phyloP scores from a whole-genome alignment of 2,113 vertebrate genomes.

The Naja naja region DNA sequence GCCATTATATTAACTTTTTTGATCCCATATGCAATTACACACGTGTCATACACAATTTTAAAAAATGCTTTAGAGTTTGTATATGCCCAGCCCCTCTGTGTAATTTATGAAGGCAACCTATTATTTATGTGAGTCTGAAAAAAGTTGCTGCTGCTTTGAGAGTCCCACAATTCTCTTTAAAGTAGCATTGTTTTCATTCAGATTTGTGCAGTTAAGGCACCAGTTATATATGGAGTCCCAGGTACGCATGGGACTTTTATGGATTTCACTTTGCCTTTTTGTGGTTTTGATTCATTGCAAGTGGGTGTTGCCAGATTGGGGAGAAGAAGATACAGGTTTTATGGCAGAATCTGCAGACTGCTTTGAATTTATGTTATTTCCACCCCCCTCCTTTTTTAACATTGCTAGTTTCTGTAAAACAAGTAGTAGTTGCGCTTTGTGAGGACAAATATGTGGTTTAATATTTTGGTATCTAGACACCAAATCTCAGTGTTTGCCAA shows the following conservation, averaged over 20 bases:
- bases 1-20: neutral
- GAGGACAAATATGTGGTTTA: neutral
- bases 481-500: neutral
- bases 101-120: neutral
- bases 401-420: neutral
- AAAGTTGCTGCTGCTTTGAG: neutral
- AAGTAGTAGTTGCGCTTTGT: neutral
- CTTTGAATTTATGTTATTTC: neutral
- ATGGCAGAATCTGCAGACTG: neutral
- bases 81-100: neutral
- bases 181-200: neutral
- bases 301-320: neutral
- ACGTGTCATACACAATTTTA: neutral
- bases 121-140: neutral
- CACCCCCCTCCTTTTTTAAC: neutral
- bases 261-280: neutral
- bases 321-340: neutral
- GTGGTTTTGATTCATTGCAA: neutral
- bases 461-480: neutral
- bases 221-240: neutral
- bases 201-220: neutral
- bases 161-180: neutral
- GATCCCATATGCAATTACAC: neutral
- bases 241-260: neutral
- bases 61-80: neutral